These are phyloP conservation scores for Malurus splendens DNA, from an alignment of 2,797 vertebrate genomes.

Conservation along the genomic window DNA sequence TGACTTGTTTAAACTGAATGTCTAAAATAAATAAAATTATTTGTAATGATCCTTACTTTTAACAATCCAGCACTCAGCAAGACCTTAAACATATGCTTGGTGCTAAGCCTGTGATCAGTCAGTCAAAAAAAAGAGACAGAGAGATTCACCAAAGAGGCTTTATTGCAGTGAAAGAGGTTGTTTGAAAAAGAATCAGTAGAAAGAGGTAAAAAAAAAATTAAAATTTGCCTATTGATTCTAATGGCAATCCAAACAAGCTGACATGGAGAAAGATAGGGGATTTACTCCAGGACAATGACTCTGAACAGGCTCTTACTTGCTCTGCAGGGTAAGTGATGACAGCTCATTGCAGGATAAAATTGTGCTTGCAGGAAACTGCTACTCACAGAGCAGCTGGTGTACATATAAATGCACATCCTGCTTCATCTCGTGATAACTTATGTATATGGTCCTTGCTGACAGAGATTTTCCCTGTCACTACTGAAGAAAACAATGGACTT, in stretches of 20 bases:
- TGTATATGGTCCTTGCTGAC: neutral
- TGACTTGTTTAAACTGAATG: neutral
- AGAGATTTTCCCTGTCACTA: neutral
- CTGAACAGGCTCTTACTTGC: neutral
- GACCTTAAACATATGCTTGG: neutral
- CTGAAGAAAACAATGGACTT: neutral
- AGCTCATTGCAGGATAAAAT: neutral
- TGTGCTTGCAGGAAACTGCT: neutral
- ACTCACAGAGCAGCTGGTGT: neutral
- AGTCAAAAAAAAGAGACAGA: neutral
- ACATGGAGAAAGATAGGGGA: neutral
- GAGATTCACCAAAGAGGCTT: neutral
- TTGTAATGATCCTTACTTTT: neutral
- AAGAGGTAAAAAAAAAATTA: neutral
- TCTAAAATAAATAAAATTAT: neutral
- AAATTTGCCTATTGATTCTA: neutral
- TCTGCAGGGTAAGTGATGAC: accelerated
- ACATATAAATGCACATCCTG: neutral
- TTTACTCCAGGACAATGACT: neutral
- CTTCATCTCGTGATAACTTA: neutral
- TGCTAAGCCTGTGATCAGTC: neutral
- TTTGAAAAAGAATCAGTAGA: neutral
- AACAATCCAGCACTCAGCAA: neutral
- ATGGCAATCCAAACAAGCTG: neutral
- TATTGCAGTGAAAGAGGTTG: neutral